phyloP scores from a whole-genome alignment of 53 echinoderm and acorn worm genomes.

The Holothuria scabra region DNA sequence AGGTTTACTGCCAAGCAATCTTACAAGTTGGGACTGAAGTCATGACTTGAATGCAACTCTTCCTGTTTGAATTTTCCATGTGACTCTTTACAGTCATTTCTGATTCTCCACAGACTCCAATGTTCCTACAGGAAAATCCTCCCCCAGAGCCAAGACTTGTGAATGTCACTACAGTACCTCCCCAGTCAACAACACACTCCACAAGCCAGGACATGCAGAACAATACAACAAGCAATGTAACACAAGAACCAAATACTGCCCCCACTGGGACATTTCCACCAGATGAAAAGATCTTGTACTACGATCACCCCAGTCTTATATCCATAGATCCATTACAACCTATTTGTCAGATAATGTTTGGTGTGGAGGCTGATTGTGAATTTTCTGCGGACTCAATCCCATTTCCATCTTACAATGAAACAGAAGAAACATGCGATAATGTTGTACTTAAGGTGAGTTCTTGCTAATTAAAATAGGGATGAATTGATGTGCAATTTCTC shows the following conservation, averaged over 20 bases:
- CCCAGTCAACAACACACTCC: slow-evolving; percentile 22
- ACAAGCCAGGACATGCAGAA: neutral
- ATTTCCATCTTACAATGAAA: slow-evolving; percentile 48
- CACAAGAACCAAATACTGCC: slow-evolving; percentile 7
- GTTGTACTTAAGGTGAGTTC: slow-evolving; percentile 59
- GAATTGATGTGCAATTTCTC: too few relatives aligned
- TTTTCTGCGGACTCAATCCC: slow-evolving; percentile 46
- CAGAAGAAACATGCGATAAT: slow-evolving; percentile 61
- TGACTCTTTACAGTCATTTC: neutral
- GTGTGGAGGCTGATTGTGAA: slow-evolving; percentile 60
- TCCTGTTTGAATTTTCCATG: too few relatives aligned
- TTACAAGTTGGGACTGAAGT: too few relatives aligned
- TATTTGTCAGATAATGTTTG: slow-evolving; percentile 40
- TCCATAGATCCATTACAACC: slow-evolving; percentile 51
- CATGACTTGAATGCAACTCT: too few relatives aligned
- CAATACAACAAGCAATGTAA: slow-evolving; percentile 17
- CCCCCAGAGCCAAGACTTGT: slow-evolving; percentile 57
- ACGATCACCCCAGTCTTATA: slow-evolving; percentile 51
- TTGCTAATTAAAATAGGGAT: too few relatives aligned
- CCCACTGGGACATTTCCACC: neutral
- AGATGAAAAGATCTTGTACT: slow-evolving; percentile 45
- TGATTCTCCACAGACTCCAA: slow-evolving; percentile 62
- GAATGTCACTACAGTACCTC: slow-evolving; percentile 60
- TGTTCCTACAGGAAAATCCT: slow-evolving; percentile 63
- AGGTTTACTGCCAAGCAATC: too few relatives aligned